Percentiles rank a stretch among this genome's conserved stretches.
phyloP scores from a whole-genome alignment of 2,113 vertebrate species.

The Urocynchramus pylzowi region DNA sequence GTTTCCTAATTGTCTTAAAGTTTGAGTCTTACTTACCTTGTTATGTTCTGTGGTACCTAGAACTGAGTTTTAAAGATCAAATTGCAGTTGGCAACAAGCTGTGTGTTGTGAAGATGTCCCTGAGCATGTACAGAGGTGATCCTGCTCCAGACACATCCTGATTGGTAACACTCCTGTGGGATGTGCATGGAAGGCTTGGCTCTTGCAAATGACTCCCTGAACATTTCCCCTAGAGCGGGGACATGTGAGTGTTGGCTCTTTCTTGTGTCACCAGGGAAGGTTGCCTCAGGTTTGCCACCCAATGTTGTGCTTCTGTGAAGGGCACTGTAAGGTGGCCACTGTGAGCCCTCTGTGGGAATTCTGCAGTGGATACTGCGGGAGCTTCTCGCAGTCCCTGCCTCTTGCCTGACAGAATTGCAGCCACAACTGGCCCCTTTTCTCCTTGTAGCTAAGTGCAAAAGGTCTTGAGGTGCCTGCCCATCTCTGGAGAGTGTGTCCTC shows the following conservation, averaged over 20 bases:
- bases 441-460: neutral
- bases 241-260: neutral
- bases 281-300: neutral
- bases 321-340: neutral
- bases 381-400: neutral
- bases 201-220: neutral
- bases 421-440: neutral
- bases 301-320: neutral
- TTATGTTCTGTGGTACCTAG: neutral
- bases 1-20: neutral
- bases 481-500: neutral
- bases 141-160: neutral
- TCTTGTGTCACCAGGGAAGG: neutral
- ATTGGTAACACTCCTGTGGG: neutral
- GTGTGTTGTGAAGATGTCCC: neutral
- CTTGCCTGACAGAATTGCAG: neutral
- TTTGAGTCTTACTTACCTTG: neutral
- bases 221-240: neutral
- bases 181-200: neutral
- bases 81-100: neutral
- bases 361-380: neutral
- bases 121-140: neutral
- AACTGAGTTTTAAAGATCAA: neutral
- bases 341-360: neutral
- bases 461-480: neutral